phyloP scores from a whole-genome alignment of 2,888 invertebrate species.

The Heteromyza rotundicornis region DNA sequence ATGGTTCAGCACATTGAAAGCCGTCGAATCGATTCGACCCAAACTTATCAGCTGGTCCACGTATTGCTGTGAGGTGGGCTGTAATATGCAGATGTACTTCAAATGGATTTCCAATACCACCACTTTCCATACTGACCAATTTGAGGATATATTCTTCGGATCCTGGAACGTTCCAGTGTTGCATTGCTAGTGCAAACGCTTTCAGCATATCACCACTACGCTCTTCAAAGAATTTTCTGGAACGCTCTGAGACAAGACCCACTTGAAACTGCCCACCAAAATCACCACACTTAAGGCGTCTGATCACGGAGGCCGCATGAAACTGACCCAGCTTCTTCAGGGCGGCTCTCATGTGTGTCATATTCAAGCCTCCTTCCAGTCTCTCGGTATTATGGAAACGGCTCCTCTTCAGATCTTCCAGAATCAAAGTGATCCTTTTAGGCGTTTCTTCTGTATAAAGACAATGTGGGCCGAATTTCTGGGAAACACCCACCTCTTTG shows the following conservation, averaged over 20 bases:
- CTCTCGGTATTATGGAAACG: conserved; percentile 33
- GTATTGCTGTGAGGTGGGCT: too few relatives aligned
- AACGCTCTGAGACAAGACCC: neutral
- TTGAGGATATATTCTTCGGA: neutral
- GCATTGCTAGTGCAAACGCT: neutral
- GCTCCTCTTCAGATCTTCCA: conserved; percentile 33
- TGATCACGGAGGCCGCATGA: conserved; percentile 38
- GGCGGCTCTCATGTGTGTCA: conserved; percentile 30
- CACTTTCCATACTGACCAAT: too few relatives aligned
- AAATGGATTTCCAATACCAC: too few relatives aligned
- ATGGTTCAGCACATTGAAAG: conserved; percentile 35
- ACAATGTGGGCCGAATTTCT: neutral
- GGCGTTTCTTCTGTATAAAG: neutral
- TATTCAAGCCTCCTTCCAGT: conserved; percentile 31
- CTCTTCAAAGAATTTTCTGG: neutral
- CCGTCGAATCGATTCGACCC: conserved; percentile 15
- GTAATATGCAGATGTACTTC: too few relatives aligned
- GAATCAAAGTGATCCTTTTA: conserved; percentile 22
- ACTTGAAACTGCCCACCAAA: conserved; percentile 5
- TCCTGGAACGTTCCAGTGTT: neutral
- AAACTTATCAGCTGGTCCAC: conserved; percentile 18
- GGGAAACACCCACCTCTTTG: neutral
- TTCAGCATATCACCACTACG: neutral
- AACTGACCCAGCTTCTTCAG: conserved; percentile 38
- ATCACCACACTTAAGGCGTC: conserved; percentile 14